Evolutionary conservation across 2,797 vertebrate species (phyloP), one percentile per base, ranked within the genome.

Genomic region (Sebastiscus tertius): DNA sequence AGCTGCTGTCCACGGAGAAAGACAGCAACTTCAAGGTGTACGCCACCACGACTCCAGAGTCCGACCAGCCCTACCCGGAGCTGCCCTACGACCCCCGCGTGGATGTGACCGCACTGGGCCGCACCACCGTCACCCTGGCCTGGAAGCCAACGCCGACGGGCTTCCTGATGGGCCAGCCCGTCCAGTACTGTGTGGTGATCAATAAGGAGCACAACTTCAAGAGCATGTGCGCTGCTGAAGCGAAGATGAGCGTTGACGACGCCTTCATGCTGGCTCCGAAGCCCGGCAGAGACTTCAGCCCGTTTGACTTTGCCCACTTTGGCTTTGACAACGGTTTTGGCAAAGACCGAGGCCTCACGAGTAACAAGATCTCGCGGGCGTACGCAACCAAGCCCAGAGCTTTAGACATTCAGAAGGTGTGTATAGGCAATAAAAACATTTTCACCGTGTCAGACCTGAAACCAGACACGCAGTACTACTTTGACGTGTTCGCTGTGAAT

Each of bases 131-230:
- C 84, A 99, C 98, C 0, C 89, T 99, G 89, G 97, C 97, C 0
- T 99, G 99, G 99, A 99, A 99, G 66, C 97, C 98, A 0, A 99
- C 97, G 2, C 98, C 98, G 20, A 99, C 98, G 0, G 95, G 97
- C 62, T 96, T 96, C 1, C 75, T 98, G 61, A 95, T 99, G 94
- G 96, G 95, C 64, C 98, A 98, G 83, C 97, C 98, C 1, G 95
- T 98, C 46, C 97, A 97, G 80, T 99, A 99, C 76, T 99, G 99
- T 14, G 96, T 99, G 14, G 98, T 99, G 61, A 96, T 99, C 92
- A 99, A 97, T 93, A 98, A 97, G 72, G 98, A 99, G 80, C 99
- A 99, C 95, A 99, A 99, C 83, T 99, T 99, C 90, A 99, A 99
- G 93, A 99, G 99, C 77, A 96, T 99, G 83, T 99, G 99, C 6